Conservation (phyloP, 2,113 vertebrate species). For the Thamnophis sirtalis region DNA sequence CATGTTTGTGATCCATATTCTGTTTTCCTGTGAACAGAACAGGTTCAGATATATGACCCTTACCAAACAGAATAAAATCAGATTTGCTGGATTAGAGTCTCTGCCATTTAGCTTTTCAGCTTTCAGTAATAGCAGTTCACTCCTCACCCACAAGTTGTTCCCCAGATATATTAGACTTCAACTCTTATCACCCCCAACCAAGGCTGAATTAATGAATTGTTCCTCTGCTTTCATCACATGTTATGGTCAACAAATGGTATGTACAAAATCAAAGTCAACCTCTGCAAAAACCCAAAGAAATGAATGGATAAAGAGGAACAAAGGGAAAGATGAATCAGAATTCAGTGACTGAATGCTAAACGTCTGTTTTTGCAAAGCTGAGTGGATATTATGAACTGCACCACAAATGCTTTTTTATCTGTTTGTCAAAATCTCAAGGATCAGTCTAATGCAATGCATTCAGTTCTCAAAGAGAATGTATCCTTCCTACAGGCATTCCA, state of each 20-base stretch:
- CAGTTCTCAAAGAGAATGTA: neutral
- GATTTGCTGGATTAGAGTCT: neutral
- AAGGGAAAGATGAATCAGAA: conserved; percentile 18
- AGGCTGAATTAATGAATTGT: conserved; percentile 12
- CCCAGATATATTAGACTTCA: neutral
- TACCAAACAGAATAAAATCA: neutral
- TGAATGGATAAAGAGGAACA: conserved; percentile 12
- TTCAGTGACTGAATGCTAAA: conserved; percentile 6
- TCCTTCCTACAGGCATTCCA: neutral
- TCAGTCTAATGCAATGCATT: conserved; percentile 8
- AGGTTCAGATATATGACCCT: neutral
- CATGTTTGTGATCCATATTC: neutral
- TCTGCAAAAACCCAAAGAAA: conserved; percentile 6
- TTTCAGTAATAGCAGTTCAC: neutral
- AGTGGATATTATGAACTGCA: conserved; percentile 25
- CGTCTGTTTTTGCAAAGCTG: conserved; percentile 18
- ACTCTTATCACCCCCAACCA: neutral
- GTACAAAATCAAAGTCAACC: conserved; percentile 14
- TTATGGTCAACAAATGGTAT: conserved; percentile 6
- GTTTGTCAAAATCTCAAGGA: neutral
- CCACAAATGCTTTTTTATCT: conserved; percentile 20
- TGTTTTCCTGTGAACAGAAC: neutral
- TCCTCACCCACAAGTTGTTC: neutral
- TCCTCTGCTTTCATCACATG: neutral
- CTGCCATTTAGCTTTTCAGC: neutral